Evolutionary conservation across 2,797 vertebrate species (phyloP), one percentile per base, ranked within the genome.

Genomic region (Cyprinodon diabolis): DNA sequence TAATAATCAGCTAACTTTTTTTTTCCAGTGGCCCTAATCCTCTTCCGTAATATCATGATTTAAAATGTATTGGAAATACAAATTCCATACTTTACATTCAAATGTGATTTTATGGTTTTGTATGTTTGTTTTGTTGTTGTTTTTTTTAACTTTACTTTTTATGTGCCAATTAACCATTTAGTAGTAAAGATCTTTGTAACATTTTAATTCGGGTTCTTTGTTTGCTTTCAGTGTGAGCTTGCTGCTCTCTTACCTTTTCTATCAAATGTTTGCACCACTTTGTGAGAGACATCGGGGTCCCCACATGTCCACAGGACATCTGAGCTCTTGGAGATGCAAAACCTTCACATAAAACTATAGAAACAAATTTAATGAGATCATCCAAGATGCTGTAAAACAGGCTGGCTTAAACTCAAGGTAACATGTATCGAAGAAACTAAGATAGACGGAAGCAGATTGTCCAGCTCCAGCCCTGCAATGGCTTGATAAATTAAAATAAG

Each of bases 271-370:
- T 67, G 70, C 94, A 94, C 86, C 86, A 94, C 0, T n/a, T 66
- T 0, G 90, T 94, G 56, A 94, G 89, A 21, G 92, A 92, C 74
- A 81, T 74, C 11, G 92, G 91, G 6, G 90, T 90, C 17, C 93
- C 92, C 4, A 84, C 88, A 11, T 94, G 94, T 1, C 89, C 91
- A 63, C 93, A 94, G 49, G 93, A 92, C 92, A 94, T 93, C 75
- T 79, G 84, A 48, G 43, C 45, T 66, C 65, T 23, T 30, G 6
- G 47, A 11, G 47, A 66, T 25, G 0, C 6, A 30, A 66, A 49
- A 49, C 13, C 47, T 47, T 47, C 65, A 25, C 47, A 14, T n/a
- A 48, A n/a, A 48, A 47, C 45, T 66, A n/a, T 13, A 23, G 9
- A 49, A 66, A 10, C 47, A 66, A 3, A 35, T 35, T 19, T n/a